Evolutionary conservation across 2,888 invertebrate genomes (phyloP), one percentile per base, ranked within the genome.

Genomic region (Parnassius apollo): DNA sequence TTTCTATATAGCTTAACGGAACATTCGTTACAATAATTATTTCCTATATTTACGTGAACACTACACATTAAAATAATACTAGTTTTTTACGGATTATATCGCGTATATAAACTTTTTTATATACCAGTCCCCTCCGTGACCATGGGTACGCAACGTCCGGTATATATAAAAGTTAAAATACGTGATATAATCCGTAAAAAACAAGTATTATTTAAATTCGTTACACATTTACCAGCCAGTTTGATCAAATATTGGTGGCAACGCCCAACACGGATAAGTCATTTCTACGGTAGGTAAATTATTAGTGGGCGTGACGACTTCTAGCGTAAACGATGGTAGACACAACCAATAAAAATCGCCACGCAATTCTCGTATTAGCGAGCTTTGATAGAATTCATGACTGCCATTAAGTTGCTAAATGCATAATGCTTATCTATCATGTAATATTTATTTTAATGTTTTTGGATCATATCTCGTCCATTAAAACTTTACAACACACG

Each of bases 321-420:
- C 67, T 71, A 71, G 67, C 70, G 66, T 68, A 68, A 74, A 68
- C 67, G 69, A 75, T 72, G 75, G 73, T 75, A 73, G 73, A 59
- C 22, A 62, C 42, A 77, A 72, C 72, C 77, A 79, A 79, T 80
- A 76, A 73, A 75, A 69, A 64, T 65, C 59, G 70, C 83, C 88
- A 89, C 89, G 89, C 89, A 58, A 90, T 88, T 71, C 77, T 66
- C 78, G 71, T 78, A 90, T 90, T 89, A 90, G 80, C 63, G 35
- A 9, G 52, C 42, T 12, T 12, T 18, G 60, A 61, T 61, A 57
- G 18, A 51, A 56, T 51, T 63, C 63, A 55, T 22, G 22, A 44
- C 44, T 22, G 63, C 63, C 56, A 63, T 63, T 59, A 63, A 46
- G 12, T 59, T 49, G 42, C 25, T 59, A 35, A 46, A 51, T 50